Conservation (phyloP, 2,888 invertebrate genomes). For the Psylliodes chrysocephalus region DNA sequence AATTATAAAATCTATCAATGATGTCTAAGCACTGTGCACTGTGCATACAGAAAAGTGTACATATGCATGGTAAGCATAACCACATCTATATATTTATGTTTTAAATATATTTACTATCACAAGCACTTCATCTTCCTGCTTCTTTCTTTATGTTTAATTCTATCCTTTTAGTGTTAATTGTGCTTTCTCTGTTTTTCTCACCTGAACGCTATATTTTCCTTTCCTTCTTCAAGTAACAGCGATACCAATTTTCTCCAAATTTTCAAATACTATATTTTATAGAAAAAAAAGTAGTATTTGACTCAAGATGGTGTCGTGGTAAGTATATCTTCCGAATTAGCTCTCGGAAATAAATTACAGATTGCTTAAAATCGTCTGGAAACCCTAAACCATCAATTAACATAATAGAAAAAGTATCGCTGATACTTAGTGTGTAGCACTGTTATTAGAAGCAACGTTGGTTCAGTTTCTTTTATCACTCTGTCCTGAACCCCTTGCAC, state of each 20-base stretch:
- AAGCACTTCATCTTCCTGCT: background rate
- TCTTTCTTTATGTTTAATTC: background rate
- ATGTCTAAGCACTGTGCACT: background rate
- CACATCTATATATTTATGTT: too few species aligned
- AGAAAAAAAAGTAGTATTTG: too few species aligned
- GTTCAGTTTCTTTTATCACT: constrained; percentile 56
- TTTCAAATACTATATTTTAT: too few species aligned
- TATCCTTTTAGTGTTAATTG: background rate
- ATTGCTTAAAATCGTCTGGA: too few species aligned
- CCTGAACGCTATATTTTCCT: constrained; percentile 36
- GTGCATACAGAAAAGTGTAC: background rate
- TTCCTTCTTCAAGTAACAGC: constrained; percentile 19
- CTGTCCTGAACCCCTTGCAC: constrained; percentile 62
- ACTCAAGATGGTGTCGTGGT: too few species aligned
- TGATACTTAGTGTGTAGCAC: constrained; percentile 40
- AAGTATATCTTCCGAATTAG: too few species aligned
- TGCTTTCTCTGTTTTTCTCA: constrained; percentile 47
- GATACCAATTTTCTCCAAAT: too few species aligned
- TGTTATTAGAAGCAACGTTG: constrained; percentile 55
- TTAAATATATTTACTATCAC: too few species aligned
- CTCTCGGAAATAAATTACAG: too few species aligned
- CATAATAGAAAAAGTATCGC: too few species aligned
- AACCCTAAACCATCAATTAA: too few species aligned
- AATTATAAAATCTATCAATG: background rate
- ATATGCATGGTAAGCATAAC: background rate